Percentiles rank a stretch among this genome's conserved stretches.
These are phyloP conservation scores for Crematogaster levior DNA, from an alignment of 2,888 invertebrate species.

Conservation along the genomic window DNA sequence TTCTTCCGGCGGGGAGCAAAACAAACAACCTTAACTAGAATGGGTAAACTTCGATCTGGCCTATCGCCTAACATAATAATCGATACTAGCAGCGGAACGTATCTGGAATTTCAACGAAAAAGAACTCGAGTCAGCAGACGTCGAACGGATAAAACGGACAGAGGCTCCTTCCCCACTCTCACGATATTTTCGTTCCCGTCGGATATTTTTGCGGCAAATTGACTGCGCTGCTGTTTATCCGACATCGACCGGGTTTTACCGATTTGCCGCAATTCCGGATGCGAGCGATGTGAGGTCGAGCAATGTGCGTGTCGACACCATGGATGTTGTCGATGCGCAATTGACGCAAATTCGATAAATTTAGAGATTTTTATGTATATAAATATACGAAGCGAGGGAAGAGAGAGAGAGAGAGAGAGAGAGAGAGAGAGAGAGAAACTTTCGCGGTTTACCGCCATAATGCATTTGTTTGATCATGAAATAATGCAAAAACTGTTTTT, in stretches of 20 bases:
- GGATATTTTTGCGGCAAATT: constrained; percentile 54
- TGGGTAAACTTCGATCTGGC: constrained; percentile 52
- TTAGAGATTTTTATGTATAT: constrained; percentile 40
- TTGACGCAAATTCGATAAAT: constrained; percentile 47
- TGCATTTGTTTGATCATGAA: constrained; percentile 34
- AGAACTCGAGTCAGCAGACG: constrained; percentile 67
- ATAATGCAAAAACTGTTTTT: constrained; percentile 17
- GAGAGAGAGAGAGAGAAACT: no score
- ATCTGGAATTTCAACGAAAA: constrained; percentile 58
- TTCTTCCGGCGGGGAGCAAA: background rate
- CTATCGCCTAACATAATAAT: constrained; percentile 62
- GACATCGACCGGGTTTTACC: constrained; percentile 28
- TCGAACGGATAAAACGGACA: constrained; percentile 39
- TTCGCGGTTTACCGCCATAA: background rate
- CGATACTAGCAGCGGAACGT: constrained; percentile 65
- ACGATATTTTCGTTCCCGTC: constrained; percentile 44
- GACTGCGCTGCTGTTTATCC: constrained; percentile 58
- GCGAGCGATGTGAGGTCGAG: background rate
- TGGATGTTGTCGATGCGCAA: constrained; percentile 24
- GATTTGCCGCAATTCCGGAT: constrained; percentile 41
- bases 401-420: no score
- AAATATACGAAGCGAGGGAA: background rate
- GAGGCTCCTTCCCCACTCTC: background rate
- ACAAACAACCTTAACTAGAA: constrained; percentile 43
- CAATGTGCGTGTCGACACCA: constrained; percentile 10